Evolutionary conservation across 1,140 invertebrate species (phyloP), one percentile per base, ranked within the genome.

Genomic region (Trachymyrmex septentrionalis): DNA sequence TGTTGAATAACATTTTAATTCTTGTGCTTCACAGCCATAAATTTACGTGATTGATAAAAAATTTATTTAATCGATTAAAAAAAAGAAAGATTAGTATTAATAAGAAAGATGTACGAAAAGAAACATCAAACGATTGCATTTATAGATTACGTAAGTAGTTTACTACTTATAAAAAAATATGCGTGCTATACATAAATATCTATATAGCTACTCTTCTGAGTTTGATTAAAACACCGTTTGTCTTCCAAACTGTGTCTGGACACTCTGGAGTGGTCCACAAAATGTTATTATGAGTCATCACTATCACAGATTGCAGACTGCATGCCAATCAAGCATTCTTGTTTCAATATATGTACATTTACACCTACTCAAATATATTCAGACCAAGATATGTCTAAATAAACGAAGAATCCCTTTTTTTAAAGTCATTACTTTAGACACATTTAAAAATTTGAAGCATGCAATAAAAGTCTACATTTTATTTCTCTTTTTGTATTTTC

Each of bases 261-360:
- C 34, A 38, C 34, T 38, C 34, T 44, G 2, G 12, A 85, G 57
- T 27, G 71, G 77, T 63, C n/a, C 72, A 55, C 59, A 44, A 75
- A 66, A 85, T 85, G 44, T 82, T 82, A 82, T 59, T 85, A 30
- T 66, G 61, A 78, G 24, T 81, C 75, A 86, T 78, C 63, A 16
- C 75, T 24, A 63, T 50, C 63, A 55, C 34, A 57, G 24, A 80
- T 86, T 80, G 53, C 14, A 57, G 50, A 80, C 84, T 57, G 50
- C 34, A 27, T 57, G 73, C 75, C 76, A 81, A 86, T 86, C 75
- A 67, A 67, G 21, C 75, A 27, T 85, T 78, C 19, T 30, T 5
- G 16, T 64, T 72, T 21, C 38, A 61, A 72, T 61, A 27, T 53
- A 72, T 61, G n/a, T 53, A 50, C 34, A 59, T 67, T 67, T 80